Conservation (phyloP, 2,113 vertebrate species). For the Otocyon megalotis region DNA sequence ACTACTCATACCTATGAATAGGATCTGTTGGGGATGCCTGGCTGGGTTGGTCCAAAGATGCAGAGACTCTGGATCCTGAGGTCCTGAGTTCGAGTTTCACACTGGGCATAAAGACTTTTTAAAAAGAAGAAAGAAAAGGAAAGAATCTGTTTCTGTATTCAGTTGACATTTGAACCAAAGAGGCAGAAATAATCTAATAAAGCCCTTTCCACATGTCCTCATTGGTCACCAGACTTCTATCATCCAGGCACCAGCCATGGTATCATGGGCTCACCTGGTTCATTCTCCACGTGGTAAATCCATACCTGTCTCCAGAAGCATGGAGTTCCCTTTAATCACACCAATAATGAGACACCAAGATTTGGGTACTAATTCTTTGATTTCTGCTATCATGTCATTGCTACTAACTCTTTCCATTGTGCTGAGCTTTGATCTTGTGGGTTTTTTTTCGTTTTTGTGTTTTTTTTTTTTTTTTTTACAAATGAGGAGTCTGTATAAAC, state of each 20-base stretch:
- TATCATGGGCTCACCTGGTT: background rate
- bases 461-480: too few species aligned
- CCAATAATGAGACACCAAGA: background rate
- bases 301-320: rapidly evolving
- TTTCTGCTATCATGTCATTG: background rate
- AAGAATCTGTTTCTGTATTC: background rate
- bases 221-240: too few species aligned
- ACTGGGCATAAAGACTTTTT: background rate
- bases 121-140: background rate
- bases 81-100: background rate
- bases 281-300: background rate
- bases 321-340: background rate
- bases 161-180: background rate
- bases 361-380: background rate
- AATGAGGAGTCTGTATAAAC: background rate
- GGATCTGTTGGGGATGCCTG: background rate
- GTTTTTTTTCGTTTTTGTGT: rapidly evolving
- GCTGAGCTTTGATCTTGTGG: background rate
- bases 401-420: background rate
- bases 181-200: background rate
- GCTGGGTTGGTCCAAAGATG: background rate
- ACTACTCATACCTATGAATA: background rate
- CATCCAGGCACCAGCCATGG: background rate
- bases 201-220: background rate
- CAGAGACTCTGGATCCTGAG: background rate